Evolutionary conservation across 2,113 vertebrate species (phyloP).

Genomic region (Chionodraco myersi): DNA sequence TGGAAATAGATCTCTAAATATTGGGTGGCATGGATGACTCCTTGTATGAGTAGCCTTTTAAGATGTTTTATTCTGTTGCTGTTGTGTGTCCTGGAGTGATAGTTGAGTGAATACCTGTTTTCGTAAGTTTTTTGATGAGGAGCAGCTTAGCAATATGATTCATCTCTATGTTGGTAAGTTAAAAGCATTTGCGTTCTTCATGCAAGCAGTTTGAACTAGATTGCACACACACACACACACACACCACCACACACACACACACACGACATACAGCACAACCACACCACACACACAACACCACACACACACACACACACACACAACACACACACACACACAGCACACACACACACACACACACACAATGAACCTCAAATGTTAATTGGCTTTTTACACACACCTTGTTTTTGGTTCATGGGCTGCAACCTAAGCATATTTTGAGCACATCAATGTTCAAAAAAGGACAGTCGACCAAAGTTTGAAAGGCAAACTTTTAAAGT

Average conservation of each 20-base stretch:
- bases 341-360: neutral
- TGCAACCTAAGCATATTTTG: slow-evolving; percentile 54
- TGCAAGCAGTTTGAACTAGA: slow-evolving; percentile 8
- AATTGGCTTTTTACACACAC: slow-evolving; percentile 48
- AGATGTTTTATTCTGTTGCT: slow-evolving; percentile 1
- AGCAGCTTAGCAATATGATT: slow-evolving; percentile 32
- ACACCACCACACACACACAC: slow-evolving; percentile 1
- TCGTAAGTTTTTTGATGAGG: slow-evolving; percentile 11
- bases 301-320: too few species aligned
- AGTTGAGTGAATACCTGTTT: neutral
- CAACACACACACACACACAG: neutral
- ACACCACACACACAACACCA: slow-evolving; percentile 3
- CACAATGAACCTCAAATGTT: slow-evolving; percentile 25
- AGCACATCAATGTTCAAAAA: slow-evolving; percentile 16
- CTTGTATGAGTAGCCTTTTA: slow-evolving; percentile 1
- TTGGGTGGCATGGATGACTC: slow-evolving; percentile 50
- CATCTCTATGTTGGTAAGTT: slow-evolving; percentile 31
- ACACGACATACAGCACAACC: too few species aligned
- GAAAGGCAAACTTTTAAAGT: neutral
- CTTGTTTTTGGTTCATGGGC: slow-evolving; percentile 34
- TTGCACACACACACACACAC: neutral
- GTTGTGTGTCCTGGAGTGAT: neutral
- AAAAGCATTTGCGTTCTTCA: slow-evolving; percentile 41
- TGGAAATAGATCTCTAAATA: slow-evolving; percentile 48
- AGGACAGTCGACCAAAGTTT: slow-evolving; percentile 7